phyloP scores from a whole-genome alignment of 2,797 vertebrate genomes.

The Lateolabrax maculatus region DNA sequence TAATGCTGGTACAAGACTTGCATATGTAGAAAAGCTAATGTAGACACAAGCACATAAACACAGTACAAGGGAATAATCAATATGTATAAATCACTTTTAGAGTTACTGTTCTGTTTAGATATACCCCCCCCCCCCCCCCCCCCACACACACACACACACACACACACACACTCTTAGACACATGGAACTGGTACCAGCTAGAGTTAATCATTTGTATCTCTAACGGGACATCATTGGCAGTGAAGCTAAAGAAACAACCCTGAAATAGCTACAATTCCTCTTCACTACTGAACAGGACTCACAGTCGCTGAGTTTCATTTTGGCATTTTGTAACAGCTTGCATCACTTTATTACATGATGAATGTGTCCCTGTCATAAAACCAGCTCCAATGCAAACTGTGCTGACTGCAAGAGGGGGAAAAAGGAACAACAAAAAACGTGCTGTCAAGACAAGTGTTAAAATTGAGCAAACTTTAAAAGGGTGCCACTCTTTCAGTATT shows the following conservation, averaged over 20 bases:
- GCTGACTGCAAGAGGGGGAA: slow-evolving; percentile 45
- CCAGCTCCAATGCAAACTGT: slow-evolving; percentile 75
- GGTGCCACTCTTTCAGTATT: slow-evolving; percentile 71
- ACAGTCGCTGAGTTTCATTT: slow-evolving; percentile 70
- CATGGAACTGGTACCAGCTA: slow-evolving; percentile 7
- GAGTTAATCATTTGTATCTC: slow-evolving; percentile 49
- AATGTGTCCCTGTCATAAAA: slow-evolving; percentile 81
- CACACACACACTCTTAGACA: slow-evolving; percentile 2
- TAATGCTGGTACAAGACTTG: not conserved
- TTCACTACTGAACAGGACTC: slow-evolving; percentile 46
- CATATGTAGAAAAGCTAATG: slow-evolving; percentile 16
- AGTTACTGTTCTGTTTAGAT: not conserved
- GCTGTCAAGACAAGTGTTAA: slow-evolving; percentile 70
- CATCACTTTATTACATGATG: slow-evolving; percentile 83
- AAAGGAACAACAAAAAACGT: slow-evolving; percentile 58
- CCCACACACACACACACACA: no score
- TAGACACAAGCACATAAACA: not conserved
- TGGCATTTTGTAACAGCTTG: slow-evolving; percentile 69
- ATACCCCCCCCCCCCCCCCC: no score
- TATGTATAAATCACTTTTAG: not conserved
- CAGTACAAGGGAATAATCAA: not conserved
- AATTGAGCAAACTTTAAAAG: slow-evolving; percentile 74
- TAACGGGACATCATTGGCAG: slow-evolving; percentile 57
- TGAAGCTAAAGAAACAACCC: slow-evolving; percentile 48
- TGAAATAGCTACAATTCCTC: slow-evolving; percentile 60